Base-by-base conservation (phyloP, 2,113 vertebrate genomes). In the Microtus richardsoni region DNA sequence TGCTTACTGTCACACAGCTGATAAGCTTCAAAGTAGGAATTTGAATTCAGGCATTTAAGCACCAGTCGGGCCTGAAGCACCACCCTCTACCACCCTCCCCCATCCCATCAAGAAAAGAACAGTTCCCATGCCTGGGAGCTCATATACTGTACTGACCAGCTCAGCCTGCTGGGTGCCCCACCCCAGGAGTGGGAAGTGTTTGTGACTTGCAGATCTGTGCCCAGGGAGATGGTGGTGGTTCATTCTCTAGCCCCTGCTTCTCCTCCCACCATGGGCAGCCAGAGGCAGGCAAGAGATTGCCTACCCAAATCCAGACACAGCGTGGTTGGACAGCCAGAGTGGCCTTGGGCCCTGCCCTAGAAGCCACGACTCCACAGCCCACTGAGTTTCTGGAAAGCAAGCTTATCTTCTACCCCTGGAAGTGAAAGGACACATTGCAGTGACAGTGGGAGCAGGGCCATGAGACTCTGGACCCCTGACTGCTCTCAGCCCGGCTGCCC, bases 381-480 rank as follows among this genome's bases (percentile, higher is more conserved):
- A 78, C 24, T 44, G 82, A 22, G 39, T 78, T 95, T 93, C 77
- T 21, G 1, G 58, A 89, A 93, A 95, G 83, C 47, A 84, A 24
- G 77, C 19, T 30, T 11, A 58, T 14, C 44, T n/a, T 86, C 70
- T 21, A 21, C 1, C 24, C n/a, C 54, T 33, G 9, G 9, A 41
- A 66, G 78, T 0, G 1, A 70, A 41, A n/a, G 22, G 47, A 2
- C 8, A 13, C 5, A 8, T 4, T 36, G 30, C 52, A n/a, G 30
- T 58, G 79, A 58, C 60, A n/a, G 7, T 16, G 47, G 54, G 52
- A 68, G 73, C 36, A n/a, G 70, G 44, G 8, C 82, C 28, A 7
- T 1, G 0, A 7, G n/a, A 47, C n/a, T 73, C 75, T 0, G 0
- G 44, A 16, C 24, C 39, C 36, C 44, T 62, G 28, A 2, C 10